Percentiles rank a stretch among this genome's conserved stretches.
Conservation (phyloP, 2,113 vertebrate genomes). For the Picathartes gymnocephalus region DNA sequence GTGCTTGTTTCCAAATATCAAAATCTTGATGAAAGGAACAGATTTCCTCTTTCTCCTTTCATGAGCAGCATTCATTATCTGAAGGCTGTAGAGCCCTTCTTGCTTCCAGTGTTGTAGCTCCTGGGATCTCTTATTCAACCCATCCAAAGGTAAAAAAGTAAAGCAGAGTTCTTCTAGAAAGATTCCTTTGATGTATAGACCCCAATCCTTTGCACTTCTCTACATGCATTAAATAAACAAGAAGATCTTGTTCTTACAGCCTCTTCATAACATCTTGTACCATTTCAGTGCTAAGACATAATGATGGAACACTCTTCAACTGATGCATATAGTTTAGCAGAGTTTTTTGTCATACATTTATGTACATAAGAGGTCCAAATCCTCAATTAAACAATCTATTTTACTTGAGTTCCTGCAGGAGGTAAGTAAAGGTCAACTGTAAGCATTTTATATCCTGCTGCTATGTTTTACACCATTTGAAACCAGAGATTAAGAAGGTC, state of each 20-base stretch:
- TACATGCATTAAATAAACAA: not conserved
- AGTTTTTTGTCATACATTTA: not conserved
- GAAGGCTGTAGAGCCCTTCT: not conserved
- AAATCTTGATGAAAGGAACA: not conserved
- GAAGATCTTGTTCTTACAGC: not conserved
- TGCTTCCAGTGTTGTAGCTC: not conserved
- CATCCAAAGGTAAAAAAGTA: not conserved
- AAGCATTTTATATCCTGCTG: not conserved
- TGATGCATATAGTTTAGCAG: not conserved
- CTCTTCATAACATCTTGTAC: not conserved
- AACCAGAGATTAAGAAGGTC: not conserved
- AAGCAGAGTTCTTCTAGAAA: not conserved
- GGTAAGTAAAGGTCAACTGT: not conserved
- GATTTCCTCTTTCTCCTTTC: not conserved
- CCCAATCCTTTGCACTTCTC: not conserved
- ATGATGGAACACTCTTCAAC: not conserved
- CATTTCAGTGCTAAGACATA: not conserved
- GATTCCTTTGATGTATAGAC: not conserved
- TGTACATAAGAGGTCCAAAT: not conserved
- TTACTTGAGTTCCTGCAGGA: not conserved
- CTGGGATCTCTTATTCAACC: not conserved
- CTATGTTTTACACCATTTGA: not conserved
- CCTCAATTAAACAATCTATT: not conserved
- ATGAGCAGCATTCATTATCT: not conserved
- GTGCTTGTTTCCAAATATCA: not conserved